phyloP scores from a whole-genome alignment of 2,888 invertebrate genomes.

The Cheilosia vulpina region DNA sequence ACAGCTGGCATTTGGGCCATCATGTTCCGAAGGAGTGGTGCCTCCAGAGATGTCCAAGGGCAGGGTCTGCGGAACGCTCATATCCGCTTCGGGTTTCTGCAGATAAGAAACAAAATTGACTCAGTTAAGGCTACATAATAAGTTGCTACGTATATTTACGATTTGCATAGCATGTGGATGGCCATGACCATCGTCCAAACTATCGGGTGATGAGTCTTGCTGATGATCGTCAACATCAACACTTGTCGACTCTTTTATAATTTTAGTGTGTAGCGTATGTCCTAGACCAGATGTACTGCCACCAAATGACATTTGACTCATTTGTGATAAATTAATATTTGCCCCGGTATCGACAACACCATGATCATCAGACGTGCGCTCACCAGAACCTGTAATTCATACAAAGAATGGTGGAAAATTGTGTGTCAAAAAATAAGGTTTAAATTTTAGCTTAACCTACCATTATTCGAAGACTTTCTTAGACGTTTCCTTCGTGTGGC shows the following conservation, averaged over 20 bases:
- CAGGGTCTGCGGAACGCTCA: conserved; percentile 83
- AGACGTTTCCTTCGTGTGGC: conserved; percentile 87
- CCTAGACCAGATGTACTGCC: conserved; percentile 82
- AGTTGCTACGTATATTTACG: conserved; percentile 63
- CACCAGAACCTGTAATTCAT: conserved; percentile 83
- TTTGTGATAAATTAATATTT: conserved; percentile 84
- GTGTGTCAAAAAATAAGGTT: not conserved
- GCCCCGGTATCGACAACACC: conserved; percentile 81
- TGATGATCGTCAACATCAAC: conserved; percentile 84
- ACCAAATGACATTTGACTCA: conserved; percentile 84
- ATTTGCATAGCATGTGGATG: conserved; percentile 84
- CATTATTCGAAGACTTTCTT: conserved; percentile 87
- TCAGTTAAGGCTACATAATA: conserved; percentile 4
- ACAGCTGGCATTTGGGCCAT: conserved; percentile 80
- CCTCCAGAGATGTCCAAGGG: conserved; percentile 83
- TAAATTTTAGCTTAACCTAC: conserved; percentile 77
- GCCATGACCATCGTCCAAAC: conserved; percentile 84
- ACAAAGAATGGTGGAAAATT: conserved; percentile 55
- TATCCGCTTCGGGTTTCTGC: conserved; percentile 83
- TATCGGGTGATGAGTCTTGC: conserved; percentile 85
- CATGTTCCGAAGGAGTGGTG: conserved; percentile 83
- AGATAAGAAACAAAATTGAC: conserved; percentile 68
- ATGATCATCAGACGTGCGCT: conserved; percentile 85
- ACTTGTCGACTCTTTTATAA: conserved; percentile 83
- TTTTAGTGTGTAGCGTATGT: conserved; percentile 82